phyloP scores from a whole-genome alignment of 1,140 invertebrate species.

The Anthonomus grandis region DNA sequence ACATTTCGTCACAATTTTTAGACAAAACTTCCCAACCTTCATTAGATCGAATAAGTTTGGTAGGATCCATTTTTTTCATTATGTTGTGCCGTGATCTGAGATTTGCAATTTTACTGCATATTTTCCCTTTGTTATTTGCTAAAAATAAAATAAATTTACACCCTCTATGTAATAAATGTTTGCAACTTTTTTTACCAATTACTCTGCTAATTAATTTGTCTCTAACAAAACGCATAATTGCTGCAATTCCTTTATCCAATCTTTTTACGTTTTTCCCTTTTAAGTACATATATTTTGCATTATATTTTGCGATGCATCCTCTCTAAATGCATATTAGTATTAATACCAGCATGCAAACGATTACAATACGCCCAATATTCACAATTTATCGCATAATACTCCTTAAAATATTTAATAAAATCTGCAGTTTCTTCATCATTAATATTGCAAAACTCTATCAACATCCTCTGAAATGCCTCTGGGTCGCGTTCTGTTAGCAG shows the following conservation, averaged over 20 bases:
- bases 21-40: conserved; percentile 9
- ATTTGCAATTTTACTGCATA: conserved; percentile 7
- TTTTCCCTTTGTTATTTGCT: conserved; percentile 11
- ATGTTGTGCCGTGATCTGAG: conserved; percentile 10
- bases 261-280: conserved; percentile 12
- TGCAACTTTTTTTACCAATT: too few relatives aligned
- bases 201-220: conserved; percentile 14
- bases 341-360: conserved; percentile 8
- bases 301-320: conserved; percentile 13
- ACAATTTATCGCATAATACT: conserved; percentile 11
- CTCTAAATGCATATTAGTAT: conserved; percentile 24
- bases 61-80: conserved; percentile 6
- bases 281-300: conserved; percentile 22
- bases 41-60: background rate
- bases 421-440: conserved; percentile 6
- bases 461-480: conserved; percentile 13
- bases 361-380: conserved; percentile 19
- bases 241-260: conserved; percentile 9
- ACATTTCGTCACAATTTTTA: conserved; percentile 3
- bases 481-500: conserved; percentile 13
- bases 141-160: too few relatives aligned
- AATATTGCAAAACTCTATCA: conserved; percentile 9
- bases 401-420: conserved; percentile 15
- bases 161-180: too few relatives aligned
- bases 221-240: conserved; percentile 17